Evolutionary conservation across 2,113 vertebrate species (phyloP).

Genomic region (Origma solitaria): DNA sequence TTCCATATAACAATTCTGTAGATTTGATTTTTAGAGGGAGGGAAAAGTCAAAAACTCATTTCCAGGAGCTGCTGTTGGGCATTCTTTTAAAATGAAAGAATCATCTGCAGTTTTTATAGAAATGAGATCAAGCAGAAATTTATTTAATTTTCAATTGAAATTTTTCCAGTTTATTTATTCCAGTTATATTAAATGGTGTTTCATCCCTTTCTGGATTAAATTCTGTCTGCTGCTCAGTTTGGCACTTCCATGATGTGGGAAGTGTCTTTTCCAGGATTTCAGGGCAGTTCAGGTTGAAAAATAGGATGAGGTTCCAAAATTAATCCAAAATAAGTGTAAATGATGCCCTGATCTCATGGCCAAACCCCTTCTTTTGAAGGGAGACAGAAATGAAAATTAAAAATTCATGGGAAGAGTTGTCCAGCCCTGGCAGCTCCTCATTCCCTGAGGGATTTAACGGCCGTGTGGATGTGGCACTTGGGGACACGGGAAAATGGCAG

Average conservation of each 20-base stretch:
- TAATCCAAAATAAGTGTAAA: neutral
- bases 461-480: neutral
- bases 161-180: neutral
- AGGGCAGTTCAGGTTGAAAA: neutral
- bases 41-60: neutral
- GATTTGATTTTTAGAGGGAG: no score
- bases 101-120: neutral
- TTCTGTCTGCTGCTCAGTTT: neutral
- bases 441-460: neutral
- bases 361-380: neutral
- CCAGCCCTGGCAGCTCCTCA: neutral
- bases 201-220: neutral
- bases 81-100: rapidly evolving
- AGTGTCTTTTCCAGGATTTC: neutral
- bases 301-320: neutral
- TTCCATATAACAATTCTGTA: no score
- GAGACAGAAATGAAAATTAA: neutral
- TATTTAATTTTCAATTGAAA: neutral
- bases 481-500: neutral
- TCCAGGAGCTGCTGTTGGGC: neutral
- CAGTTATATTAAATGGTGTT: neutral
- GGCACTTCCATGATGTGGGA: neutral
- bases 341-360: neutral
- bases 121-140: neutral
- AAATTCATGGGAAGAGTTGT: neutral